These are phyloP conservation scores for Eudyptes chrysolophus DNA, from an alignment of 2,113 vertebrate genomes.

Conservation along the genomic window DNA sequence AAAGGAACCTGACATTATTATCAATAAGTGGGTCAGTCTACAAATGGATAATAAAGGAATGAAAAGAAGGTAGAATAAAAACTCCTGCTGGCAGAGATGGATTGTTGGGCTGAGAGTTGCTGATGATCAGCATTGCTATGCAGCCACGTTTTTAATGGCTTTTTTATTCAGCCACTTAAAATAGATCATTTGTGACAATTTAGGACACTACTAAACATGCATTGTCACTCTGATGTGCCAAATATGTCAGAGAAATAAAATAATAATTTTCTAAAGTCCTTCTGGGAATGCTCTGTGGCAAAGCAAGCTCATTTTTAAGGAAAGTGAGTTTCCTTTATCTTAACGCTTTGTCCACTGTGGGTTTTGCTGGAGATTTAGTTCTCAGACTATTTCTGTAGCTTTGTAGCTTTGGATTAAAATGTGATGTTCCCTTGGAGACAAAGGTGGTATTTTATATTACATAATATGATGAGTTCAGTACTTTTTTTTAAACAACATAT, in stretches of 20 bases:
- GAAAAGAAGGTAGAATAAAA: background rate
- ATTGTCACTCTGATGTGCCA: background rate
- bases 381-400: background rate
- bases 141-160: background rate
- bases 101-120: background rate
- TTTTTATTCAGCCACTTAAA: background rate
- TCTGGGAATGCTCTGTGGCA: background rate
- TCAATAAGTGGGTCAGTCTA: background rate
- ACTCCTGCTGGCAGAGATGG: background rate
- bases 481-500: background rate
- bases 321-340: background rate
- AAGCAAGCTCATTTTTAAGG: background rate
- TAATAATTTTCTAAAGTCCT: background rate
- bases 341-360: background rate
- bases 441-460: background rate
- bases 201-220: background rate
- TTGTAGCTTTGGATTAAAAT: conserved; percentile 14
- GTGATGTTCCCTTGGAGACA: conserved; percentile 30
- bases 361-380: conserved; percentile 9
- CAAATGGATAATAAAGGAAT: background rate
- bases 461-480: background rate
- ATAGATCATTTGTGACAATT: background rate
- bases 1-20: background rate
- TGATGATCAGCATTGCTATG: background rate
- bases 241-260: background rate